Percentiles rank a stretch among this genome's conserved stretches.
Evolutionary conservation across 1,140 invertebrate genomes (phyloP).

Genomic region (Meteorus sp.): DNA sequence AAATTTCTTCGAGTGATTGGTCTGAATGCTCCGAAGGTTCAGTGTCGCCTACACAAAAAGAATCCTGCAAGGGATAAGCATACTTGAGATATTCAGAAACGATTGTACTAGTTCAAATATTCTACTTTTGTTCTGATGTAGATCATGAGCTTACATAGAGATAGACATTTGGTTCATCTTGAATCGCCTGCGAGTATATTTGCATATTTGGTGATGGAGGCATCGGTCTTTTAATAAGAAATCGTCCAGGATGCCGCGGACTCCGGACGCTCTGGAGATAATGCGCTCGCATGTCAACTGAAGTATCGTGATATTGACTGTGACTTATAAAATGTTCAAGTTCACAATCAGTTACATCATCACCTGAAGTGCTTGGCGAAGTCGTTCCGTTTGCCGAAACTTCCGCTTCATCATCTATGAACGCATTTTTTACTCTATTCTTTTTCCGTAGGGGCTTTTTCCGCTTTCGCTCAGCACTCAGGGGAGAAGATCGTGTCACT

Average conservation of each 20-base stretch:
- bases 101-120: too few species aligned
- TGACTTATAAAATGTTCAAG: conserved; percentile 48
- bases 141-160: conserved; percentile 41
- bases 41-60: conserved; percentile 33
- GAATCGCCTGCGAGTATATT: conserved; percentile 43
- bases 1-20: conserved; percentile 9
- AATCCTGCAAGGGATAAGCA: conserved; percentile 31
- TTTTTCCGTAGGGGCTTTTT: conserved; percentile 6
- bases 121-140: too few species aligned
- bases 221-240: conserved; percentile 37
- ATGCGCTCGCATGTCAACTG: conserved; percentile 60
- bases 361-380: conserved; percentile 40
- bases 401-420: conserved; percentile 63
- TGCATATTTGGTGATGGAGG: conserved; percentile 24
- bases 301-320: conserved; percentile 49
- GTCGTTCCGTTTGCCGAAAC: conserved; percentile 51
- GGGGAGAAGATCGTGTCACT: conserved; percentile 15
- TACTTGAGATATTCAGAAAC: too few species aligned
- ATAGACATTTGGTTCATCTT: conserved; percentile 39
- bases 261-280: conserved; percentile 64
- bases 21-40: conserved; percentile 18
- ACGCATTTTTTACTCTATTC: conserved; percentile 37
- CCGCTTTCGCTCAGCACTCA: conserved; percentile 13
- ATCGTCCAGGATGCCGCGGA: conserved; percentile 32
- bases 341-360: conserved; percentile 48